Percentiles rank a stretch among this genome's conserved stretches.
Evolutionary conservation across 2,888 invertebrate genomes (phyloP).

Genomic region (Cerastis rubricosa): DNA sequence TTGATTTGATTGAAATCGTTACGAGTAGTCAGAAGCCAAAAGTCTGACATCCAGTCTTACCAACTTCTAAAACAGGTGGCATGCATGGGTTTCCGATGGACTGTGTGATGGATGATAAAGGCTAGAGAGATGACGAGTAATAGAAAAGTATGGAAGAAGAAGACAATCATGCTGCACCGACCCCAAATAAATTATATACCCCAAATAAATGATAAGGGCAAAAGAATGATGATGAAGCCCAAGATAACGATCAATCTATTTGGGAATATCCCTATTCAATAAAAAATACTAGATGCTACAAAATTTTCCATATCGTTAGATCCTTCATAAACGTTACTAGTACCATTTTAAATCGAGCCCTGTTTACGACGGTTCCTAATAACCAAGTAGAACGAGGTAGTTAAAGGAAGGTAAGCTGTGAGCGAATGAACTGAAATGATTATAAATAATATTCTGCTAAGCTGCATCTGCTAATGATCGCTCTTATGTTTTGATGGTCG

Average conservation of each 20-base stretch:
- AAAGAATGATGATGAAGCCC: neutral
- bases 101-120: too few species aligned
- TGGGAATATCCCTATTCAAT: neutral
- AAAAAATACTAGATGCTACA: neutral
- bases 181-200: too few species aligned
- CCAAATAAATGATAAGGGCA: too few species aligned
- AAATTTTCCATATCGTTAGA: conserved; percentile 29
- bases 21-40: too few species aligned
- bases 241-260: neutral
- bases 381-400: conserved; percentile 70
- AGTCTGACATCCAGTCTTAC: too few species aligned
- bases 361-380: conserved; percentile 62
- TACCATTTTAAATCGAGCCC: conserved; percentile 42
- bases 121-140: too few species aligned
- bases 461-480: conserved; percentile 68
- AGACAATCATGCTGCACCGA: too few species aligned
- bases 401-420: conserved; percentile 55
- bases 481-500: conserved; percentile 61
- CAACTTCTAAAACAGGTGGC: too few species aligned
- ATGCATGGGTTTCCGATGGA: too few species aligned
- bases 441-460: conserved; percentile 73
- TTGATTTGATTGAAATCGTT: too few species aligned
- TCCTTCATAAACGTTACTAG: conserved; percentile 28
- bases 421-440: conserved; percentile 62
- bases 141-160: too few species aligned